Evolutionary conservation across 1,140 invertebrate species (phyloP), one percentile per base, ranked within the genome.

Genomic region (Halictus rubicundus): DNA sequence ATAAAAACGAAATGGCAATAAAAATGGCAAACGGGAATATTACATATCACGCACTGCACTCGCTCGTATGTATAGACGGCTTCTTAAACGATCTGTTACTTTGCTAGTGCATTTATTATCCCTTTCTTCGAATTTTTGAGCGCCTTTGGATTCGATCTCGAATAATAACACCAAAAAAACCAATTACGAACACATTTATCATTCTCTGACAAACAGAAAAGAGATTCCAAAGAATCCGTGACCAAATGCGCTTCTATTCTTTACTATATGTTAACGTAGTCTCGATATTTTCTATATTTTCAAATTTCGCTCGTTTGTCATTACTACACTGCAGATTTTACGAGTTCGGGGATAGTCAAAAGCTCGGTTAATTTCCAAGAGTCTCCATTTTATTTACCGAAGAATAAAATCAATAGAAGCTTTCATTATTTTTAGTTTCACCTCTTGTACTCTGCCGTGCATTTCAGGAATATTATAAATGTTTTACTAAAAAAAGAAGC

Each of bases 11-110:
- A 74, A 74, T 37, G 61, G 49, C n/a, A 25, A 46, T 54, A 68
- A 75, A 60, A 63, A 68, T 60, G 71, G 78, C 65, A 69, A 80
- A 80, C 70, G 64, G 78, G 57, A 76, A 63, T 76, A 80, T 76
- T 80, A 80, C 65, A 64, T 80, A 32, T 49, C 65, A 81, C 66
- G 85, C 85, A 87, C 85, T 86, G 85, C 85, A 87, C 85, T 83
- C 68, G 84, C 81, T 74, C 81, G 77, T 83, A 81, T 83, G 65
- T 78, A 86, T 87, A 86, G 80, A 83, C 69, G 72, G 85, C 85
- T 87, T 87, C 32, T 87, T 86, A 76, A 82, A 86, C 60, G n/a
- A 65, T 85, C 49, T 85, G 70, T 86, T 86, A 76, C 68, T 86
- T 86, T 86, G 80, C 64, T 77, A 86, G 54, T 80, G 78, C 69